phyloP scores from a whole-genome alignment of 2,888 invertebrate species.

The Sphaeridia pumilis region DNA sequence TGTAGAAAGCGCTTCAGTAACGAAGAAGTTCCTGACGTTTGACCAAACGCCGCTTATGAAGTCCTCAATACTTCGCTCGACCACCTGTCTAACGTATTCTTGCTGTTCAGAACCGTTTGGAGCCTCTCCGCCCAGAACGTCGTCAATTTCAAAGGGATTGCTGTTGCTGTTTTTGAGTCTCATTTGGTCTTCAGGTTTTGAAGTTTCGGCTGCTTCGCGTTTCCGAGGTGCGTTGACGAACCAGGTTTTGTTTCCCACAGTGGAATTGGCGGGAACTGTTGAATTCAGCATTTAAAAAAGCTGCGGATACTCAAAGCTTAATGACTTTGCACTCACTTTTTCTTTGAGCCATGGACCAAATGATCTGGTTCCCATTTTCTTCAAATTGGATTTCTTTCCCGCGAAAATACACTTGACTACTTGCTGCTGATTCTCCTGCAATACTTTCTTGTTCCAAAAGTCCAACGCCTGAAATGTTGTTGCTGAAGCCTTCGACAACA shows the following conservation, averaged over 20 bases:
- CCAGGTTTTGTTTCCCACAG: too few relatives aligned
- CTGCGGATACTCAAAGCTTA: background rate
- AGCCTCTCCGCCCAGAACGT: background rate
- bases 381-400: constrained; percentile 13
- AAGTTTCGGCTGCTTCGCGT: background rate
- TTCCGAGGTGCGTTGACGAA: background rate
- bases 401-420: constrained; percentile 2
- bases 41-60: constrained; percentile 4
- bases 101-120: background rate
- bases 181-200: background rate
- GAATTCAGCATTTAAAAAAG: too few relatives aligned
- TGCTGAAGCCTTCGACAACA: background rate
- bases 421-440: background rate
- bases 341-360: constrained; percentile 8
- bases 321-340: background rate
- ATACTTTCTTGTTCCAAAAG: background rate
- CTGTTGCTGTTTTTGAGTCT: too few relatives aligned
- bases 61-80: background rate
- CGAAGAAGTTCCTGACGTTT: constrained; percentile 6
- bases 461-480: background rate
- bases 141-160: background rate
- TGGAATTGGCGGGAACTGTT: too few relatives aligned
- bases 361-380: constrained; percentile 11
- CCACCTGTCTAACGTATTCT: background rate
- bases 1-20: background rate